Evolutionary conservation across 1,140 invertebrate genomes (phyloP).

Genomic region (Eupristina koningsbergeri): DNA sequence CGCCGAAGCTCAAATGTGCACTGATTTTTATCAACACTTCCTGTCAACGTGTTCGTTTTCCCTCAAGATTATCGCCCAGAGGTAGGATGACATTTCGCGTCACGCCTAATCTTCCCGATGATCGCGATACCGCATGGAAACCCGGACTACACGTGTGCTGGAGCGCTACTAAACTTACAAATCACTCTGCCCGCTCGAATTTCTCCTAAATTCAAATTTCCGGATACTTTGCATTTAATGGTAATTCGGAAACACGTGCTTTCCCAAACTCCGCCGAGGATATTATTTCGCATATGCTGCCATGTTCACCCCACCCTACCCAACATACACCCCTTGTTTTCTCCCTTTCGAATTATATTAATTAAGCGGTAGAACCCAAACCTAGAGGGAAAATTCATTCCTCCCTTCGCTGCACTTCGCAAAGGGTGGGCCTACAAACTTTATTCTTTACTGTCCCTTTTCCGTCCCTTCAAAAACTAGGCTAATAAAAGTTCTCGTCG

Average conservation of each 20-base stretch:
- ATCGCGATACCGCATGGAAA: constrained; percentile 27
- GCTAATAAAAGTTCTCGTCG: not conserved
- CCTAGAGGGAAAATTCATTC: not conserved
- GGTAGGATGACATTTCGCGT: not conserved
- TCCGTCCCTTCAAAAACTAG: not conserved
- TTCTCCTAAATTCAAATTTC: not conserved
- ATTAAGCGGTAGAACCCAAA: not conserved
- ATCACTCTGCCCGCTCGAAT: constrained; percentile 15
- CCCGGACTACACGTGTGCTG: not conserved
- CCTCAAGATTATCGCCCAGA: constrained; percentile 12
- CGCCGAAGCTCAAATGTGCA: not conserved
- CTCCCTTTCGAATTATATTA: not conserved
- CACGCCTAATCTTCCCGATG: constrained; percentile 18
- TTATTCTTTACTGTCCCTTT: not conserved
- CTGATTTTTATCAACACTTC: constrained; percentile 10
- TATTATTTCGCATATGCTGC: too few relatives aligned
- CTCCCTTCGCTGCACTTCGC: not conserved
- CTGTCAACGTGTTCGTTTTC: constrained; percentile 36
- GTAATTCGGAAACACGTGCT: constrained; percentile 8
- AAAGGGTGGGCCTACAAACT: not conserved
- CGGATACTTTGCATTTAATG: not conserved
- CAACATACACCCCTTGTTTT: too few relatives aligned
- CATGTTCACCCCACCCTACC: too few relatives aligned
- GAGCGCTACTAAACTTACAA: constrained; percentile 31
- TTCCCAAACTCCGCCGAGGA: not conserved